Conservation (phyloP, 2,113 vertebrate genomes). For the Amphiprion ocellaris region DNA sequence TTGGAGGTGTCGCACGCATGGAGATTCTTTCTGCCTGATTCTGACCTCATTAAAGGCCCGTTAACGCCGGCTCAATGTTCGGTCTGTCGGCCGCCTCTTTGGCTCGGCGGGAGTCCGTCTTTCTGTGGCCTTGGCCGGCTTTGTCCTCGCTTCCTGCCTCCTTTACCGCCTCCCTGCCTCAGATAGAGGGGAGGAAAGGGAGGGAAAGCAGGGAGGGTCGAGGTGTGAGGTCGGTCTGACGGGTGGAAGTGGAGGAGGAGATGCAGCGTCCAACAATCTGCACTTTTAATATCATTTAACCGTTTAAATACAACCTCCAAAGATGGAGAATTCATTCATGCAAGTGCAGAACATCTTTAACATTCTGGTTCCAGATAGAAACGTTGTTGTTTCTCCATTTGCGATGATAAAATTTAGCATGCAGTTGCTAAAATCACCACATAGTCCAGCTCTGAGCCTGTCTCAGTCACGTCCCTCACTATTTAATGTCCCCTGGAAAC, state of each 20-base stretch:
- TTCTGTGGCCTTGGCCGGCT: conserved; percentile 63
- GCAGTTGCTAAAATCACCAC: no score
- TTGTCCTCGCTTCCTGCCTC: conserved; percentile 64
- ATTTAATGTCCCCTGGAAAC: no score
- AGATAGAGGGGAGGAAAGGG: neutral
- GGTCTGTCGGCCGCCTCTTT: conserved; percentile 58
- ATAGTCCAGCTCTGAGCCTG: no score
- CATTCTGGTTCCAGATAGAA: no score
- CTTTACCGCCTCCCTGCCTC: conserved; percentile 41
- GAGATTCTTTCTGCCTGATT: neutral
- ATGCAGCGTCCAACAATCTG: neutral
- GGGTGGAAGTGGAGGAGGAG: conserved; percentile 13
- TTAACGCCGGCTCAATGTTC: conserved; percentile 71
- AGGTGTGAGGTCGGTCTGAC: conserved; percentile 2
- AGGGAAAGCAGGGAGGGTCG: conserved; percentile 3
- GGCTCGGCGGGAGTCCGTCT: conserved; percentile 69
- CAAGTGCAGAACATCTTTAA: no score
- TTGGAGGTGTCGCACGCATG: conserved; percentile 19
- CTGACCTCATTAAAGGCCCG: conserved; percentile 70
- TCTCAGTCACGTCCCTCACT: no score
- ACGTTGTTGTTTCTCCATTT: no score
- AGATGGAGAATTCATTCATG: no score
- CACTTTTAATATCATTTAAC: no score
- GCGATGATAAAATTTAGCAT: no score
- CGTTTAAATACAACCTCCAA: no score